These are phyloP conservation scores for Acrossocheilus fasciatus DNA, from an alignment of 2,797 vertebrate species.

Conservation along the genomic window DNA sequence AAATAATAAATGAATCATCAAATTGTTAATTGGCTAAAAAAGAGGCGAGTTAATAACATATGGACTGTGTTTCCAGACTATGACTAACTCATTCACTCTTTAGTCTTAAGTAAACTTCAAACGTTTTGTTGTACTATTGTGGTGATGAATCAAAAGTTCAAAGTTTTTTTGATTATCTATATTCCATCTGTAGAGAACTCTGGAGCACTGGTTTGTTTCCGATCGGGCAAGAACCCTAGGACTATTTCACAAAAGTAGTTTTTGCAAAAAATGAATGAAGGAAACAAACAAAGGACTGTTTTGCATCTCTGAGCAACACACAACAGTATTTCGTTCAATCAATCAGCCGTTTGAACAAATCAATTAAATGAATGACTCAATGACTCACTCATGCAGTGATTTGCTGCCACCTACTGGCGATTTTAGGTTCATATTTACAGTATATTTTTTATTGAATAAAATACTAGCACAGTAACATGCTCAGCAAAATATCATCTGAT, in stretches of 20 bases:
- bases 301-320: neutral
- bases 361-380: neutral
- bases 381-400: neutral
- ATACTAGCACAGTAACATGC: neutral
- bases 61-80: neutral
- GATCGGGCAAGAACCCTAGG: neutral
- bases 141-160: neutral
- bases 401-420: neutral
- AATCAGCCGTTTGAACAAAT: neutral
- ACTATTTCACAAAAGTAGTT: neutral
- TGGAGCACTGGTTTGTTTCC: neutral
- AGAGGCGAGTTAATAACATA: neutral
- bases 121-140: neutral
- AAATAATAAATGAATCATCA: slow-evolving; percentile 47
- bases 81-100: neutral
- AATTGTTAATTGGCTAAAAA: slow-evolving; percentile 45
- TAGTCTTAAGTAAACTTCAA: neutral
- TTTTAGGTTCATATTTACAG: neutral
- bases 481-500: neutral
- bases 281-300: neutral
- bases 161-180: neutral
- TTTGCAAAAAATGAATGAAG: neutral
- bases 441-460: neutral
- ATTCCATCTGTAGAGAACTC: neutral
- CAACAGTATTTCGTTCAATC: neutral